These are phyloP conservation scores for Andrena hattorfiana DNA, from an alignment of 2,888 invertebrate genomes.

Conservation along the genomic window DNA sequence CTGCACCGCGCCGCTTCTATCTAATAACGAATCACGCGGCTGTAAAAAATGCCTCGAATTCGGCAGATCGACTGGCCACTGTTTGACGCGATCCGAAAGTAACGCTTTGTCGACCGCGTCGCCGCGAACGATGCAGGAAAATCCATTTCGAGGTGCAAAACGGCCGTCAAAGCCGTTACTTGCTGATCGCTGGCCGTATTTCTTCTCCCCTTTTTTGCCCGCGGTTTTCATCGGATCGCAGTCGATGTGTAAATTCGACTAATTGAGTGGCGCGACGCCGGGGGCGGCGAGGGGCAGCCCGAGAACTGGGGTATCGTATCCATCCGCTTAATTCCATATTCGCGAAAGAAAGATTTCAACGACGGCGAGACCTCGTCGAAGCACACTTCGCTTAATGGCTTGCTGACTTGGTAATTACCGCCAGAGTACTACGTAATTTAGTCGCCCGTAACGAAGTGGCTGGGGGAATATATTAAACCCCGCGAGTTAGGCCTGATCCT, in stretches of 20 bases:
- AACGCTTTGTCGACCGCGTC: background rate
- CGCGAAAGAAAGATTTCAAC: constrained; percentile 64
- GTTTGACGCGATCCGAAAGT: constrained; percentile 12
- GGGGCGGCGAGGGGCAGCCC: background rate
- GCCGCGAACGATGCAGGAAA: background rate
- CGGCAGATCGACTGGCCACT: background rate
- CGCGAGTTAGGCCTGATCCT: constrained; percentile 39
- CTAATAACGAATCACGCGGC: constrained; percentile 5
- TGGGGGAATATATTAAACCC: constrained; percentile 53
- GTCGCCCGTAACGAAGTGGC: constrained; percentile 65
- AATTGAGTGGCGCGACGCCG: background rate
- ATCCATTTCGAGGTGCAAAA: background rate
- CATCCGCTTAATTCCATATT: constrained; percentile 68
- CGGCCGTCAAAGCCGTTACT: background rate
- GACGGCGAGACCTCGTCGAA: constrained; percentile 57
- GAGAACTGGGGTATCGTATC: constrained; percentile 13
- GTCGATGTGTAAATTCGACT: constrained; percentile 12
- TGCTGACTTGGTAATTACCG: constrained; percentile 75
- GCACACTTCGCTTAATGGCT: constrained; percentile 69
- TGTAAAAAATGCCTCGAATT: constrained; percentile 1
- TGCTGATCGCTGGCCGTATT: background rate
- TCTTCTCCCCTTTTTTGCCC: background rate
- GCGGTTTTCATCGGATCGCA: too few relatives aligned
- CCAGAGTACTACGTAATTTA: constrained; percentile 70
- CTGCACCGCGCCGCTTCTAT: background rate